Base-by-base conservation (phyloP, 2,888 invertebrate genomes). In the Fragum sueziense region DNA sequence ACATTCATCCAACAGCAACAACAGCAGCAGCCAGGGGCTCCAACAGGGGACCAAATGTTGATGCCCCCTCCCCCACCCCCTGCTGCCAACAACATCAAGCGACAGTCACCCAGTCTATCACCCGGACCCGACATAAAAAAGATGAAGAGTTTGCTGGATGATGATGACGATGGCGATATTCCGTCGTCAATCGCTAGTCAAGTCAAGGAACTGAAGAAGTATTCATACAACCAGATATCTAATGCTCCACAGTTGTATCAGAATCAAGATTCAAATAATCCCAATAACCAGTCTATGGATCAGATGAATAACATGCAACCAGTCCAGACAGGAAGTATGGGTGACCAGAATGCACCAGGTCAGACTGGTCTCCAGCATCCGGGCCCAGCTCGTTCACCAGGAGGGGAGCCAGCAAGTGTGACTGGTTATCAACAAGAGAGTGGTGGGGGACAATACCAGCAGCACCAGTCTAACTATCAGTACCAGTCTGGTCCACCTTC, bases 1-100 rank as follows among this genome's bases (percentile, higher is more conserved):
- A 31, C 31, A 14, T 74, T 34, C 57, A 37, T 27, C 17, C 74
- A 61, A 37, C 65, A 65, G 22, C 65, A 47, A 47, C 65, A 65
- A 20, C 41, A 20, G 25, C 65, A 65, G 22, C 65, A 47, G n/a
- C 65, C 37, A 20, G 25, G 3, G 25, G 20, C 65, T 7, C 31
- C 57, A 37, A 79, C 79, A 61, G 54, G 74, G 31, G 87, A 87
- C 74, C 81, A 86, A 34, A 74, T 80, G 27, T 68, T 86, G 47
- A 88, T 88, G 88, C 88, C 88, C 33, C 88, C 88, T 22, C 88
- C 88, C 14, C 77, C 85, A 37, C 74, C 80, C 20, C 83, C 79
- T 14, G 1, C 70, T 31, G 52, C 22, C 17, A 70, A 29, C 14
- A 57, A 22, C 4, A 52, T 74, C 22, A 80, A 76, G 51, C 62